These are phyloP conservation scores for Microplitis deprimator DNA, from an alignment of 2,888 invertebrate species.

Conservation along the genomic window DNA sequence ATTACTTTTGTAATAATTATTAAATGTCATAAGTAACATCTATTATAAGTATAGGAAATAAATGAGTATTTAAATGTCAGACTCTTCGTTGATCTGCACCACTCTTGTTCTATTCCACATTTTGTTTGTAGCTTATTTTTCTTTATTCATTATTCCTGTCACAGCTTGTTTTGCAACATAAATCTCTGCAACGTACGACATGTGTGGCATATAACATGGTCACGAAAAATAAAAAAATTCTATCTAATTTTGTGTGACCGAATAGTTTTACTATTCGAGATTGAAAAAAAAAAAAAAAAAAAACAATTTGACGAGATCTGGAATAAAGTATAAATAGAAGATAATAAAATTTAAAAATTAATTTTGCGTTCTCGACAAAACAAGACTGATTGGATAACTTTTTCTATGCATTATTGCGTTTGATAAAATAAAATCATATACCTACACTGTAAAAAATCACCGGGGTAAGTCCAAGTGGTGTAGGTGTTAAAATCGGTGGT, in stretches of 20 bases:
- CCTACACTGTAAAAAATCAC: too few species aligned
- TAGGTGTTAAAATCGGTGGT: too few species aligned
- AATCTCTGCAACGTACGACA: conserved; percentile 7
- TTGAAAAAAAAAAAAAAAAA: too few species aligned
- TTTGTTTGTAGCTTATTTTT: neutral
- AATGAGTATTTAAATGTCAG: conserved; percentile 36
- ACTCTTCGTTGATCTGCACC: conserved; percentile 47
- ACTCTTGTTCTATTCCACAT: conserved; percentile 37
- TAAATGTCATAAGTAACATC: neutral
- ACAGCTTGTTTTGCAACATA: conserved; percentile 5
- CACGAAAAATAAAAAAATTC: conserved; percentile 32
- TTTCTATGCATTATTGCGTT: too few species aligned
- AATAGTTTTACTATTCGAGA: conserved; percentile 18
- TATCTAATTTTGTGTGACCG: conserved; percentile 41
- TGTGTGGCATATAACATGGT: neutral
- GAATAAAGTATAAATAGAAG: neutral
- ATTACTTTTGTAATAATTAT: neutral
- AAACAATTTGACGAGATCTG: neutral
- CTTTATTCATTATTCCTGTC: neutral
- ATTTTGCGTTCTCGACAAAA: too few species aligned
- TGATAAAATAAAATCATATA: too few species aligned
- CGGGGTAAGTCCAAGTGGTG: too few species aligned
- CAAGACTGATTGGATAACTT: too few species aligned
- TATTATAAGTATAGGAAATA: neutral
- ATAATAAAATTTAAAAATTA: too few species aligned